These are phyloP conservation scores for Drosophila bifasciata DNA, from an alignment of 1,140 invertebrate species.

Conservation along the genomic window DNA sequence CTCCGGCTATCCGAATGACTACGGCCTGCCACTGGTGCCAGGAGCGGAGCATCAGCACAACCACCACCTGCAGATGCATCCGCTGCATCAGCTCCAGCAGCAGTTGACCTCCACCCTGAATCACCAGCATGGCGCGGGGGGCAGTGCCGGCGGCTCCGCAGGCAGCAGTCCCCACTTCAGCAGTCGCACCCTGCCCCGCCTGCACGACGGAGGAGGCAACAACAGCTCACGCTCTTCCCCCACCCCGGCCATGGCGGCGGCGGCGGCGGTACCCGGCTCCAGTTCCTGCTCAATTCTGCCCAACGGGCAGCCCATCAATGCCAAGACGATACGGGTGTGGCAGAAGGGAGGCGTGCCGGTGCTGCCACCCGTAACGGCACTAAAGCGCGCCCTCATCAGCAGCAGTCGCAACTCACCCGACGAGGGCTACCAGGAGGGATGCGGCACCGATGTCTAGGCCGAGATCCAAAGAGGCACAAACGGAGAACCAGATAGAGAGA, in stretches of 20 bases:
- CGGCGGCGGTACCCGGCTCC: constrained; percentile 31
- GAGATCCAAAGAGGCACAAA: too few relatives aligned
- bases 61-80: constrained; percentile 79
- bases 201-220: constrained; percentile 66
- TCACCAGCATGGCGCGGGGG: constrained; percentile 36
- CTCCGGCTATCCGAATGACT: constrained; percentile 89
- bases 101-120: constrained; percentile 65
- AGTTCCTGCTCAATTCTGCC: constrained; percentile 75
- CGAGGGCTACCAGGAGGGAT: constrained; percentile 95
- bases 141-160: constrained; percentile 30
- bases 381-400: constrained; percentile 91
- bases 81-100: constrained; percentile 74
- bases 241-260: constrained; percentile 29
- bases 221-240: constrained; percentile 60
- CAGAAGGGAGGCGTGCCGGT: constrained; percentile 92
- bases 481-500: neutral
- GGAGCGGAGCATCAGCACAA: constrained; percentile 82
- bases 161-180: constrained; percentile 74
- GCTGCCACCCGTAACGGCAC: constrained; percentile 90
- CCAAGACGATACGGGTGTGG: constrained; percentile 93
- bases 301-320: constrained; percentile 85
- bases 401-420: constrained; percentile 93
- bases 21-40: constrained; percentile 89
- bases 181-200: constrained; percentile 71
- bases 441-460: constrained; percentile 93